phyloP scores from a whole-genome alignment of 2,888 invertebrate species.

The Chesias legatella region DNA sequence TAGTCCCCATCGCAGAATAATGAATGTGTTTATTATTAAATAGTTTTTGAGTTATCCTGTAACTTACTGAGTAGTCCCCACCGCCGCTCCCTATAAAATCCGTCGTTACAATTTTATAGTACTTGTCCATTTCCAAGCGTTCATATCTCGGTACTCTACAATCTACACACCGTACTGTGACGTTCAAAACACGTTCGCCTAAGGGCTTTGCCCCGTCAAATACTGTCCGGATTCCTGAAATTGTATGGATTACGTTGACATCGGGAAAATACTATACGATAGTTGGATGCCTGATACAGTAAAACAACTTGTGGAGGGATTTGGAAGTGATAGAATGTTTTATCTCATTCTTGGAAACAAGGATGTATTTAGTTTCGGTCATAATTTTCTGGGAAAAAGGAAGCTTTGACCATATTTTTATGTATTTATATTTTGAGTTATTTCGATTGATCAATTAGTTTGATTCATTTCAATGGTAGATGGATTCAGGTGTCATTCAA shows the following conservation, averaged over 20 bases:
- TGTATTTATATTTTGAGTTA: no score
- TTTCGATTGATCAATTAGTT: no score
- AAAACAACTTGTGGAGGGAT: not conserved
- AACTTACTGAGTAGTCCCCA: conserved; percentile 81
- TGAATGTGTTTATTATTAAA: not conserved
- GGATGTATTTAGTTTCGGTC: no score
- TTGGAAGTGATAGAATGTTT: not conserved
- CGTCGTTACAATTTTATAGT: conserved; percentile 81
- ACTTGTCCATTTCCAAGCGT: conserved; percentile 70
- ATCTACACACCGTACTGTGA: conserved; percentile 79
- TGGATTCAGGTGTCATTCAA: no score
- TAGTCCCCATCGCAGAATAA: no score
- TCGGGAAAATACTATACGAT: conserved; percentile 4
- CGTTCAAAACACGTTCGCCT: conserved; percentile 78
- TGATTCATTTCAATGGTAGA: no score
- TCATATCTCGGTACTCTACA: conserved; percentile 83
- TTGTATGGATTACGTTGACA: conserved; percentile 9
- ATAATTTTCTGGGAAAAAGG: no score
- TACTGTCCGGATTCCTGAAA: conserved; percentile 76
- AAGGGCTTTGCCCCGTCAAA: conserved; percentile 80
- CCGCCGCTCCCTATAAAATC: conserved; percentile 83
- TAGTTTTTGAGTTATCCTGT: not conserved
- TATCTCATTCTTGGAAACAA: no score
- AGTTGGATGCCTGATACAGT: conserved; percentile 2
- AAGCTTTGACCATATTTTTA: no score